Evolutionary conservation across 2,797 vertebrate species (phyloP).

Genomic region (Darevskia nairensis): DNA sequence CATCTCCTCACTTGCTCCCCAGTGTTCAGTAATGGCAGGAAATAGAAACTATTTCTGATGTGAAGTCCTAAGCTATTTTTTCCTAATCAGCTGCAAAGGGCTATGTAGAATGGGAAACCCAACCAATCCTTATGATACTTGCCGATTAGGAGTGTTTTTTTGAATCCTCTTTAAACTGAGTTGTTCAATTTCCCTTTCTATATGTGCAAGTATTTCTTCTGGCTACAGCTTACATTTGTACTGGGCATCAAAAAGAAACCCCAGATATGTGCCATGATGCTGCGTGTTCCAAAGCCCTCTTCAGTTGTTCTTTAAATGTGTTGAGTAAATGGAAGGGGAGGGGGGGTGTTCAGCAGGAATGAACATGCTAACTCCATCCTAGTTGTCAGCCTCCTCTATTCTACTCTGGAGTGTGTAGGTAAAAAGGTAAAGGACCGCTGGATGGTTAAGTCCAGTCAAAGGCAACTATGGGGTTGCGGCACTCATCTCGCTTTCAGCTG

Average conservation of each 20-base stretch:
- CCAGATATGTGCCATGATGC: not conserved
- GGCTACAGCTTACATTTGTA: not conserved
- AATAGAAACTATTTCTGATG: conserved; percentile 66
- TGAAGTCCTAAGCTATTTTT: conserved; percentile 62
- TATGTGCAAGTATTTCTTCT: not conserved
- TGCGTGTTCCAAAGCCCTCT: not conserved
- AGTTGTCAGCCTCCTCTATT: no score
- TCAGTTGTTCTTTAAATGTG: no score
- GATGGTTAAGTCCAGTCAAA: no score
- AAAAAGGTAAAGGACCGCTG: no score
- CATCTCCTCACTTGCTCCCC: conserved; percentile 12
- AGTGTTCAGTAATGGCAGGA: conserved; percentile 47
- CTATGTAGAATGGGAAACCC: conserved; percentile 44
- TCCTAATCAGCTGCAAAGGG: conserved; percentile 52
- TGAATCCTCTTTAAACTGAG: not conserved
- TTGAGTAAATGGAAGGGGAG: no score
- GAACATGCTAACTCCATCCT: no score
- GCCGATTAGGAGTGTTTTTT: not conserved
- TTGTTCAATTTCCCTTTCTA: rapidly evolving
- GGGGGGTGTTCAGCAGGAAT: no score
- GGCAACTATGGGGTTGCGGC: no score
- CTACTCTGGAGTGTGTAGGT: no score
- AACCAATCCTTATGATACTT: rapidly evolving
- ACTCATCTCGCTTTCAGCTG: no score
- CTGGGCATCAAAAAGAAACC: not conserved